phyloP scores from a whole-genome alignment of 1,140 invertebrate species.

The Leptinotarsa lineolata region DNA sequence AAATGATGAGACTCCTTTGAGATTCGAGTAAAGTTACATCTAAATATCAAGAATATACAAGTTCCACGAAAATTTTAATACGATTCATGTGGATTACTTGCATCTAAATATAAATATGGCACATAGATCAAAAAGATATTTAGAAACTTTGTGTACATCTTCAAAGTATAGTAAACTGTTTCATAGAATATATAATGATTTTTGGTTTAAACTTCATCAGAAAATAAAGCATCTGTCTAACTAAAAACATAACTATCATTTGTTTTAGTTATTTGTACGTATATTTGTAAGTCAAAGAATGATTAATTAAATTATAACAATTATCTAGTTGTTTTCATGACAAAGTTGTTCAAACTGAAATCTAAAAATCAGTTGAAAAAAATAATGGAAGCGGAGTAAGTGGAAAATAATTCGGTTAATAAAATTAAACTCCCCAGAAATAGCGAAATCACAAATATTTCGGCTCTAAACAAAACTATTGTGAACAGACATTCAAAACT shows the following conservation, averaged over 20 bases:
- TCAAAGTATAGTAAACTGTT: slow-evolving; percentile 1
- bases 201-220: slow-evolving; percentile 20
- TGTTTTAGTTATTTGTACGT: slow-evolving; percentile 10
- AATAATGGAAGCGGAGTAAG: not conserved
- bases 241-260: slow-evolving; percentile 7
- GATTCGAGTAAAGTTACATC: no score
- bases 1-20: no score
- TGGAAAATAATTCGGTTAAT: not conserved
- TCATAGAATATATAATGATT: slow-evolving; percentile 29
- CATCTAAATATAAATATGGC: slow-evolving; percentile 27
- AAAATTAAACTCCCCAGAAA: no score
- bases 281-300: slow-evolving; percentile 9
- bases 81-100: not conserved
- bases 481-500: not conserved
- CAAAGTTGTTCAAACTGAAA: not conserved
- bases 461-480: not conserved
- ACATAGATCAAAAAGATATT: slow-evolving; percentile 23
- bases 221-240: slow-evolving; percentile 20
- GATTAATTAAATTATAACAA: not conserved
- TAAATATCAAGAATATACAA: not conserved
- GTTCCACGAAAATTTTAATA: not conserved
- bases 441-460: not conserved
- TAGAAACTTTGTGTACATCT: slow-evolving; percentile 18
- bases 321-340: not conserved
- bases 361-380: not conserved